Base-by-base conservation (phyloP, 2,888 invertebrate genomes). In the Mimas tiliae region DNA sequence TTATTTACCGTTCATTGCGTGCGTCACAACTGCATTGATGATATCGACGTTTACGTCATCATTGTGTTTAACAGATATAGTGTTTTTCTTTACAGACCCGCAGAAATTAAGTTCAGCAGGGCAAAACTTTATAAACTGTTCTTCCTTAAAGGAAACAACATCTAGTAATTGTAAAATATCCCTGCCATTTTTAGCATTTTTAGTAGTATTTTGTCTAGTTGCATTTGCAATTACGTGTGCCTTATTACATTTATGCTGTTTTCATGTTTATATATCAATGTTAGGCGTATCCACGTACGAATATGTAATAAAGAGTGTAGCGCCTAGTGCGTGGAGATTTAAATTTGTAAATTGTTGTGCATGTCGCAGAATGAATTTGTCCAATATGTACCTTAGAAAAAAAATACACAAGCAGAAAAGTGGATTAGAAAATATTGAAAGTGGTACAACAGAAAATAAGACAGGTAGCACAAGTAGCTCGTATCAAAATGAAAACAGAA, bases 231-330 rank as follows among this genome's bases (percentile, higher is more conserved):
- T 97, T 6, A 96, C 96, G 1, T 96, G 96, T 38, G 94, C 98
- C 63, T 94, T 98, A 67, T 90, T 97, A 70, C 98, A 98, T 88
- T 93, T 98, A 65, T 97, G 97, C 84, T 96, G 97, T 90, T 98
- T 98, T 86, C 98, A 98, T 88, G 95, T 97, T 68, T 98, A 98
- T 88, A 97, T 98, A 81, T 96, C 96, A 3, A 95, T 96, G 74
- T 90, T 97, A 77, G 98, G 98, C 1, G 93, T 98, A 55, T 98
- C 98, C 21, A 98, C 98, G 0, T 98, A 98, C 90, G 98, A 98
- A 83, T 98, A 98, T 87, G 97, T 98, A 69, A 82, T 89, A 65
- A 86, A 80, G 70, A 86, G 81, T 73, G 77, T 79, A 65, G 82
- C 82, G 52, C 77, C 79, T 1, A 82, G 80, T 74, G 73, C 73